A percentile compares a stretch with the other conserved stretches of the same genome.
Evolutionary conservation across 2,888 invertebrate species (phyloP).

Genomic region (Herminia tarsipennalis): DNA sequence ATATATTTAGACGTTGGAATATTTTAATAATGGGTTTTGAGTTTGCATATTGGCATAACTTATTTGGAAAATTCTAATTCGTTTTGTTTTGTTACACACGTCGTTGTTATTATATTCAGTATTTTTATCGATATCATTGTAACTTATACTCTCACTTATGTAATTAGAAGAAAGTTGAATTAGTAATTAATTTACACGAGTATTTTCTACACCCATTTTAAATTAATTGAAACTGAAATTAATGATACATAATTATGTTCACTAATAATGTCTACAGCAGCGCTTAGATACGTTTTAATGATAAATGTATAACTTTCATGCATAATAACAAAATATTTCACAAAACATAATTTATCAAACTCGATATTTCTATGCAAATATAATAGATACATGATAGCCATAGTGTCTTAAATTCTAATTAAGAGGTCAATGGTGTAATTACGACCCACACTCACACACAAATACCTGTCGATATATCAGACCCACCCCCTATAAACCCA

Average conservation of each 20-base stretch:
- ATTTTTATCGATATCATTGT: too few species aligned
- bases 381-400: slow-evolving; percentile 25
- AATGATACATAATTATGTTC: background rate
- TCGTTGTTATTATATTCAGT: slow-evolving; percentile 4
- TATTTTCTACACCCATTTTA: background rate
- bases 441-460: slow-evolving; percentile 38
- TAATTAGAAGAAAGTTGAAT: background rate
- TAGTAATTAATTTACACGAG: background rate
- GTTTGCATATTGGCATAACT: slow-evolving; percentile 56
- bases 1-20: slow-evolving; percentile 69
- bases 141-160: background rate
- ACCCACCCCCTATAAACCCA: slow-evolving; percentile 62
- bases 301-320: background rate
- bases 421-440: slow-evolving; percentile 55
- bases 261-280: background rate
- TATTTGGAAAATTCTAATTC: slow-evolving; percentile 36
- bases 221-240: background rate
- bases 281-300: background rate
- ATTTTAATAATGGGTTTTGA: slow-evolving; percentile 65
- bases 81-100: slow-evolving; percentile 12
- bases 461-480: slow-evolving; percentile 71
- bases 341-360: slow-evolving; percentile 8
- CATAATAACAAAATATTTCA: slow-evolving; percentile 1
- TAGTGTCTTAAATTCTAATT: slow-evolving; percentile 45
- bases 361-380: slow-evolving; percentile 23